Percentiles rank a stretch among this genome's conserved stretches.
Evolutionary conservation across 2,113 vertebrate genomes (phyloP).

Genomic region (Amphilophus citrinellus): DNA sequence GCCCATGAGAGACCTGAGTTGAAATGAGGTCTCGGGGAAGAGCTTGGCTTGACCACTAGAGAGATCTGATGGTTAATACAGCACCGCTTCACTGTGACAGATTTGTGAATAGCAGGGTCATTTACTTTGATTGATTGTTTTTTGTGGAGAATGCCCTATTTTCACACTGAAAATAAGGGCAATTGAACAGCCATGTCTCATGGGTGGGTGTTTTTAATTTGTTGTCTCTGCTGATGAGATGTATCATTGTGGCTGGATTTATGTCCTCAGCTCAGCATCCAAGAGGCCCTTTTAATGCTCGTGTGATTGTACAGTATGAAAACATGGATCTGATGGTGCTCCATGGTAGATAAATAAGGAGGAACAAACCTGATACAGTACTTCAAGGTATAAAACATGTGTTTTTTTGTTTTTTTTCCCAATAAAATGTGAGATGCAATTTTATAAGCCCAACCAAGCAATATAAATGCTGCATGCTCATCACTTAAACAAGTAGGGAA

Average conservation of each 20-base stretch:
- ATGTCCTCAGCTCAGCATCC: conserved; percentile 27
- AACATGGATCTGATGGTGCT: conserved; percentile 22
- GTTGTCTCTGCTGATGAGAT: conserved; percentile 62
- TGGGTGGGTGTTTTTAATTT: conserved; percentile 73
- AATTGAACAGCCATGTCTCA: conserved; percentile 63
- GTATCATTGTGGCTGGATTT: conserved; percentile 57
- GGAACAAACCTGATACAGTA: conserved; percentile 24
- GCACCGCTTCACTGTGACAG: conserved; percentile 48
- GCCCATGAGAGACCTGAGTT: conserved; percentile 56
- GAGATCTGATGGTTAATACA: conserved; percentile 57
- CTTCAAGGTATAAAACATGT: background rate
- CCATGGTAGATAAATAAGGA: conserved; percentile 36
- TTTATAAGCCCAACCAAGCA: conserved; percentile 4
- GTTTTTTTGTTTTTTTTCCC: background rate
- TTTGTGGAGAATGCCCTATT: conserved; percentile 56
- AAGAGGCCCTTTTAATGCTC: conserved; percentile 41
- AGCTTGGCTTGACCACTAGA: conserved; percentile 55
- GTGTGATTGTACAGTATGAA: conserved; percentile 7
- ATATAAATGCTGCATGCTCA: conserved; percentile 15
- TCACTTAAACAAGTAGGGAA: conserved; percentile 36
- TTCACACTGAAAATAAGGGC: conserved; percentile 70
- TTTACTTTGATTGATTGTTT: conserved; percentile 79
- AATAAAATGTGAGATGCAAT: conserved; percentile 16
- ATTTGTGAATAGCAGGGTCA: conserved; percentile 66
- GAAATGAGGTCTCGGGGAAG: conserved; percentile 68